These are phyloP conservation scores for Syrmaticus mikado DNA, from an alignment of 2,113 vertebrate genomes.

Conservation along the genomic window DNA sequence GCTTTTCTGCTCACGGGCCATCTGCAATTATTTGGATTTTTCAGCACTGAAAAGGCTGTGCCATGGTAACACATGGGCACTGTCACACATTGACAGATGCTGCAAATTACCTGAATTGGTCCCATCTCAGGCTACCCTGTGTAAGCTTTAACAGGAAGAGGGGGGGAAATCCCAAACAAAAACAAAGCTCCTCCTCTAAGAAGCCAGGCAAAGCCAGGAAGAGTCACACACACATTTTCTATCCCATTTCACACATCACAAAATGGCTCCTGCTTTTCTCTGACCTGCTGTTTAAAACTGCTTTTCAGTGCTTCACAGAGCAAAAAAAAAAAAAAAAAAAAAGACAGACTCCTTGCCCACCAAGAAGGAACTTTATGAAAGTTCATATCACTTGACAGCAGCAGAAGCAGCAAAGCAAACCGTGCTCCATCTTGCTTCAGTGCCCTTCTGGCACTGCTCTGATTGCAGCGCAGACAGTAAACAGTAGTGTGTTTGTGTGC, in stretches of 20 bases:
- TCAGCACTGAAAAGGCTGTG: background rate
- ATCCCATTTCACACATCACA: background rate
- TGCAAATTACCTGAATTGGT: background rate
- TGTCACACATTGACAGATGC: background rate
- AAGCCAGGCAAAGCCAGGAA: background rate
- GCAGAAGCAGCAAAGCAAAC: slow-evolving; percentile 55
- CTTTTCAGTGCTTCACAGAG: slow-evolving; percentile 18
- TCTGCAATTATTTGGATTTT: background rate
- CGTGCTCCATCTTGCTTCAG: slow-evolving; percentile 55
- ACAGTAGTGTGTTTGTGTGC: slow-evolving; percentile 71
- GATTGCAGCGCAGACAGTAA: slow-evolving; percentile 64
- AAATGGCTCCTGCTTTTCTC: slow-evolving; percentile 15
- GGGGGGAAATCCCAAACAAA: background rate
- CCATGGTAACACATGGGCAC: background rate
- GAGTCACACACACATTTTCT: background rate
- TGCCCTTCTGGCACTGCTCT: slow-evolving; percentile 67
- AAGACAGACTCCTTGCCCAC: background rate
- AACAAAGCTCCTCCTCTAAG: background rate
- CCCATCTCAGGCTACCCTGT: background rate
- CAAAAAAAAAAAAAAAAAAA: slow-evolving; percentile 32
- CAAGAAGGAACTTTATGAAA: slow-evolving; percentile 6
- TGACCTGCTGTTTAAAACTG: background rate
- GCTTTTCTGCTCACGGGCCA: background rate
- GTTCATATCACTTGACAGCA: slow-evolving; percentile 48
- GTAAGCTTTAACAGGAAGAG: background rate